A percentile compares a stretch with the other conserved stretches of the same genome.
These are phyloP conservation scores for Petrophora chlorosata DNA, from an alignment of 2,888 invertebrate species.

Conservation along the genomic window DNA sequence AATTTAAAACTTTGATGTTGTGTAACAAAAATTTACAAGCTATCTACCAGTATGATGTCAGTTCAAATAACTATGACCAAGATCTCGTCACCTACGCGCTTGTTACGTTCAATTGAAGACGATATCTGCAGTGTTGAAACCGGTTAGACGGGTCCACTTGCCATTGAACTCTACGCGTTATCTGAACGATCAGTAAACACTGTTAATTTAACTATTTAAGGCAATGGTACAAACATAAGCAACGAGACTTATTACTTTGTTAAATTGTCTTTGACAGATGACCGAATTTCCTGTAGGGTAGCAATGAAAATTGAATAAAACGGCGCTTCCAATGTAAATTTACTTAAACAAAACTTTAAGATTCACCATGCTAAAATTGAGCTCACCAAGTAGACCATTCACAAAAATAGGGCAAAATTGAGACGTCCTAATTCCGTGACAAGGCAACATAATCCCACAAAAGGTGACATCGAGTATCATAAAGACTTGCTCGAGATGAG, in stretches of 20 bases:
- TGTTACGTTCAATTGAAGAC: slow-evolving; percentile 60
- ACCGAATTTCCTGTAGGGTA: background rate
- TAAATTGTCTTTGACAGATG: background rate
- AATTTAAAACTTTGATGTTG: slow-evolving; percentile 20
- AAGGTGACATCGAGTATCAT: slow-evolving; percentile 35
- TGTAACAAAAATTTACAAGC: slow-evolving; percentile 18
- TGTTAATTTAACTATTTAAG: slow-evolving; percentile 16
- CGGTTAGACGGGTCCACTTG: slow-evolving; percentile 38
- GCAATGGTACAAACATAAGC: background rate
- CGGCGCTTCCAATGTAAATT: background rate
- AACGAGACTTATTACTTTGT: no score
- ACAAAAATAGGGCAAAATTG: slow-evolving; percentile 20
- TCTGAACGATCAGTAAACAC: slow-evolving; percentile 33
- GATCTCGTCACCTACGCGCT: slow-evolving; percentile 57
- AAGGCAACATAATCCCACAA: slow-evolving; percentile 32
- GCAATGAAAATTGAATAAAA: background rate
- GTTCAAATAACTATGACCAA: slow-evolving; percentile 39
- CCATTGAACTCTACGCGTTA: slow-evolving; percentile 39
- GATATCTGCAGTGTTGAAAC: slow-evolving; percentile 42
- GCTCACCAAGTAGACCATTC: slow-evolving; percentile 8
- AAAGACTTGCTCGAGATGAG: slow-evolving; percentile 41
- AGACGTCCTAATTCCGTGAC: slow-evolving; percentile 16
- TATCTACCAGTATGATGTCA: slow-evolving; percentile 39
- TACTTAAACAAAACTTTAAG: background rate
- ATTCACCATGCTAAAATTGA: slow-evolving; percentile 3